Evolutionary conservation across 2,113 vertebrate species (phyloP).

Genomic region (Rostratula benghalensis): DNA sequence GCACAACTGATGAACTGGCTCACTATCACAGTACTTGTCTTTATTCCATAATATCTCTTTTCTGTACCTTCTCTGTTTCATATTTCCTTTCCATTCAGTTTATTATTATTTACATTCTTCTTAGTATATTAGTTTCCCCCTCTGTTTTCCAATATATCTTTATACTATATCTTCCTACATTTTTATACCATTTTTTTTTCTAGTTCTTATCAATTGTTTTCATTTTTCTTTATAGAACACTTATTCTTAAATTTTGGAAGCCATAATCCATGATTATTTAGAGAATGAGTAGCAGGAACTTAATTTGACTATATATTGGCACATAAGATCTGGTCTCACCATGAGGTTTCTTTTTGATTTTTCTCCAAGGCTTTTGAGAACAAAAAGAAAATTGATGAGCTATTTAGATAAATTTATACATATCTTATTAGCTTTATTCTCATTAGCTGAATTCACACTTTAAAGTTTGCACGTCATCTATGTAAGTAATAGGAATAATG

Average conservation of each 20-base stretch:
- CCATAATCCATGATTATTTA: background rate
- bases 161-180: background rate
- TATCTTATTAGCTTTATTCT: background rate
- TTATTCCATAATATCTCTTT: background rate
- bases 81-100: background rate
- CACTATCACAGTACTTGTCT: background rate
- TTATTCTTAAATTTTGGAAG: background rate
- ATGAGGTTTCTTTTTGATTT: background rate
- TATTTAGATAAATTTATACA: background rate
- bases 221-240: background rate
- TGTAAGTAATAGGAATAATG: background rate
- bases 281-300: background rate
- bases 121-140: background rate
- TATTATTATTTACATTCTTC: background rate
- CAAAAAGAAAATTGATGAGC: background rate
- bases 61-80: background rate
- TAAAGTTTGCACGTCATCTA: background rate
- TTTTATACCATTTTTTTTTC: background rate
- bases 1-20: background rate
- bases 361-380: background rate
- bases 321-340: background rate
- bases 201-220: background rate
- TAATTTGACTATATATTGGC: background rate
- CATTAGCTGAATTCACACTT: background rate
- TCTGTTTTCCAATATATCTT: background rate